phyloP scores from a whole-genome alignment of 2,113 vertebrate genomes.

The Pseudorhombus dupliciocellatus region DNA sequence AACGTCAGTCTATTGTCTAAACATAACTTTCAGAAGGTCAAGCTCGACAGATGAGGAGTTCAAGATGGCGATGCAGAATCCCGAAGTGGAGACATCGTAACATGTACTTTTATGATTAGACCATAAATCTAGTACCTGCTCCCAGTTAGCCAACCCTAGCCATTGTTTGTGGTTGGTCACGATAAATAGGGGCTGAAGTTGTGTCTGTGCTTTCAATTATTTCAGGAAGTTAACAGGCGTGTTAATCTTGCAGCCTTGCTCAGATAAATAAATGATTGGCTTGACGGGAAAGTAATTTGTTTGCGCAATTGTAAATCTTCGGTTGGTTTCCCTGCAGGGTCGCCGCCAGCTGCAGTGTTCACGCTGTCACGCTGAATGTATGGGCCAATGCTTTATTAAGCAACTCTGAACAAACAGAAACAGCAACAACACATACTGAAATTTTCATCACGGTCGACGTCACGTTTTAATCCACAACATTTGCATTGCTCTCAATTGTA shows the following conservation, averaged over 20 bases:
- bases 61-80: too few species aligned
- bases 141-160: too few species aligned
- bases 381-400: slow-evolving; percentile 32
- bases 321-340: neutral
- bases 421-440: slow-evolving; percentile 34
- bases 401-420: slow-evolving; percentile 21
- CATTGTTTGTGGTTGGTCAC: too few species aligned
- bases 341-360: neutral
- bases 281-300: neutral
- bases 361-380: neutral
- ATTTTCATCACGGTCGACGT: slow-evolving; percentile 18
- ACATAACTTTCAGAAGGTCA: too few species aligned
- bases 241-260: neutral
- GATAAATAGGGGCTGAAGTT: too few species aligned
- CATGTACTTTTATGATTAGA: too few species aligned
- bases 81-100: too few species aligned
- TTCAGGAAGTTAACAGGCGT: neutral
- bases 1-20: too few species aligned
- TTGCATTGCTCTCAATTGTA: slow-evolving; percentile 13
- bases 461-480: slow-evolving; percentile 40
- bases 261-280: neutral
- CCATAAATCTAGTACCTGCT: too few species aligned
- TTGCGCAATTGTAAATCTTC: neutral
- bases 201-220: too few species aligned
- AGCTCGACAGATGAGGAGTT: too few species aligned